A percentile compares a stretch with the other conserved stretches of the same genome.
Evolutionary conservation across 2,113 vertebrate species (phyloP).

Genomic region (Psophia crepitans): DNA sequence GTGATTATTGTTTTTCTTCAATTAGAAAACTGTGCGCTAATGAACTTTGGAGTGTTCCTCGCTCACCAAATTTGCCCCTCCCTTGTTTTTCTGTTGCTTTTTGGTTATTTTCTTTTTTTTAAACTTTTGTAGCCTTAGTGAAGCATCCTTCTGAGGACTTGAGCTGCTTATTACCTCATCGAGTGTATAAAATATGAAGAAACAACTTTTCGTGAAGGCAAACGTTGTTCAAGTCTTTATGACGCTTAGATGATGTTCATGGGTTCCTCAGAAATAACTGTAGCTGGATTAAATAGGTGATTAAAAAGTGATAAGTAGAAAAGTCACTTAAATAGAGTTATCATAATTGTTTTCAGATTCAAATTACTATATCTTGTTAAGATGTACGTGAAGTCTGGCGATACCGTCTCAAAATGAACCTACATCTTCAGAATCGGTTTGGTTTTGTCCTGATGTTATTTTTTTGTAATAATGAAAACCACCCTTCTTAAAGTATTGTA

Average conservation of each 20-base stretch:
- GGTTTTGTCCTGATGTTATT: not conserved
- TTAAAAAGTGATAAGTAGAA: not conserved
- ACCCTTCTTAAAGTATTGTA: not conserved
- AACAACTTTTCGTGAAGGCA: not conserved
- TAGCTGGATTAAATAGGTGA: not conserved
- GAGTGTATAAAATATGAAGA: not conserved
- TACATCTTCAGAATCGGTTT: not conserved
- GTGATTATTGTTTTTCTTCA: not conserved
- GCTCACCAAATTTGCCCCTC: fast-evolving
- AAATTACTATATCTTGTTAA: fast-evolving
- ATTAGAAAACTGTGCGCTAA: fast-evolving
- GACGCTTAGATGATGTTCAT: not conserved
- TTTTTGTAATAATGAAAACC: not conserved
- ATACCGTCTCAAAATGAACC: not conserved
- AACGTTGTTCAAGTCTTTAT: fast-evolving
- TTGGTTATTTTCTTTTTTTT: not conserved
- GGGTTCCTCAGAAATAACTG: not conserved
- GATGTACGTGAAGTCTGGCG: fast-evolving
- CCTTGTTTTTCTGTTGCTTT: no score
- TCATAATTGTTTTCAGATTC: fast-evolving
- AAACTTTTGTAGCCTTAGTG: not conserved
- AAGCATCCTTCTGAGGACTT: not conserved
- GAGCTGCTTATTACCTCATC: not conserved
- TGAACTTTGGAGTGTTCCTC: not conserved
- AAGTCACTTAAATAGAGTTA: not conserved